phyloP scores from a whole-genome alignment of 2,797 vertebrate genomes.

The Tinamus major region DNA sequence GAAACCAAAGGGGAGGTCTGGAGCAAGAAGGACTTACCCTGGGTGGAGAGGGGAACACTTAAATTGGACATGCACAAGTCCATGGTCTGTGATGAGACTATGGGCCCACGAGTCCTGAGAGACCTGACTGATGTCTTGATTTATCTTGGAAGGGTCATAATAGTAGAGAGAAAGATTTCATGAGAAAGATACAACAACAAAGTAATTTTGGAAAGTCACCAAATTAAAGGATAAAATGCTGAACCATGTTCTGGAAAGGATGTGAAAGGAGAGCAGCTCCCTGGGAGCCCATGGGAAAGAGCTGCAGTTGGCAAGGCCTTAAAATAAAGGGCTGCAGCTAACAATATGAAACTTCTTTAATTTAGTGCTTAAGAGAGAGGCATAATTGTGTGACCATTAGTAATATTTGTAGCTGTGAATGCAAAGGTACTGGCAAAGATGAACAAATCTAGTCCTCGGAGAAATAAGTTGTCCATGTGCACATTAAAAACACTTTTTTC shows the following conservation, averaged over 20 bases:
- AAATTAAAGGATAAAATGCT: not conserved
- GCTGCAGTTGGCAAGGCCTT: not conserved
- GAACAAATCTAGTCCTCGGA: not conserved
- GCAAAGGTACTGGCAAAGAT: not conserved
- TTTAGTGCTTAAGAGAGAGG: not conserved
- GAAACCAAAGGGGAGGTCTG: too few species aligned
- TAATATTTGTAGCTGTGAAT: not conserved
- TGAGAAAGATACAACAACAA: constrained; percentile 19
- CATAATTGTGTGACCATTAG: not conserved
- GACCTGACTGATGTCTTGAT: too few species aligned
- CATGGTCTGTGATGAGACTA: too few species aligned
- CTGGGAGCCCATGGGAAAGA: not conserved
- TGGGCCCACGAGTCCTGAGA: too few species aligned
- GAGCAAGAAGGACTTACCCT: too few species aligned
- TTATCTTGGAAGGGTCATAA: not conserved
- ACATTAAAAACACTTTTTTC: not conserved
- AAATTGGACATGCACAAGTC: too few species aligned
- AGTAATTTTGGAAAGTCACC: constrained; percentile 22
- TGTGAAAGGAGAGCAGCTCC: not conserved
- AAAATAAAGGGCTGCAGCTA: not conserved
- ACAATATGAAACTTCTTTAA: not conserved
- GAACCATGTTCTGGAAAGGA: not conserved
- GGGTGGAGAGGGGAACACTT: too few species aligned
- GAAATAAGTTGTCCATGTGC: not conserved
- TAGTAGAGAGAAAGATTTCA: not conserved